Percentiles rank a stretch among this genome's conserved stretches.
Conservation (phyloP, 1,140 invertebrate species). For the Procambarus clarkii region DNA sequence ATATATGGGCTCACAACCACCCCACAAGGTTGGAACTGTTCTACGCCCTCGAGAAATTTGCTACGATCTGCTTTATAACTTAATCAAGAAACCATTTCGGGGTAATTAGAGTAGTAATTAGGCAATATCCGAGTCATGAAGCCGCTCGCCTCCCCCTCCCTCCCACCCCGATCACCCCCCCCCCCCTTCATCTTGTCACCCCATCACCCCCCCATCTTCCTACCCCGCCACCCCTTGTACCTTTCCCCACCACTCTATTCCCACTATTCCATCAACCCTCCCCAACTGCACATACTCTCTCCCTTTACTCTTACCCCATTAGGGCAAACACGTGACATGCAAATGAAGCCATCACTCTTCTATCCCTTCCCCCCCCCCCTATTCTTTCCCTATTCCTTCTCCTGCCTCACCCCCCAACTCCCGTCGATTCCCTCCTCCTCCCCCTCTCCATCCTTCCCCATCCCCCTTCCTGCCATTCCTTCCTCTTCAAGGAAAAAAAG, state of each 20-base stretch:
- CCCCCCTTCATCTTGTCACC: not conserved
- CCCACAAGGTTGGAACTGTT: too few relatives aligned
- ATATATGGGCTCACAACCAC: too few relatives aligned
- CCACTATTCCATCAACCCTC: too few relatives aligned
- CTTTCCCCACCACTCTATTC: too few relatives aligned
- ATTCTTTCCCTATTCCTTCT: not conserved
- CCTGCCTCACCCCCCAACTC: not conserved
- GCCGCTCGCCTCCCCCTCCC: not conserved
- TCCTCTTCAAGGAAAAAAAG: not conserved
- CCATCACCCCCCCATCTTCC: too few relatives aligned
- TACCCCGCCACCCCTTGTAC: too few relatives aligned
- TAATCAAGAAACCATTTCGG: constrained; percentile 3
- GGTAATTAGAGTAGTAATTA: not conserved
- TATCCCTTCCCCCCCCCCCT: not conserved
- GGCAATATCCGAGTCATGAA: not conserved
- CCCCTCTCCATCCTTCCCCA: not conserved
- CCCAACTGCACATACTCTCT: too few relatives aligned
- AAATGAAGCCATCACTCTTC: constrained; percentile 5
- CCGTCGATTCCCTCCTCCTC: not conserved
- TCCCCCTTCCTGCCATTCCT: not conserved
- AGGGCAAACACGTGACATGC: constrained; percentile 5
- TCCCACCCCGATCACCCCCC: not conserved
- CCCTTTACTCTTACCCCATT: too few relatives aligned
- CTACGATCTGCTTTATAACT: not conserved
- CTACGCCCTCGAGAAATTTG: not conserved